Evolutionary conservation across 1,140 invertebrate species (phyloP).

Genomic region (Chrysoperla carnea): DNA sequence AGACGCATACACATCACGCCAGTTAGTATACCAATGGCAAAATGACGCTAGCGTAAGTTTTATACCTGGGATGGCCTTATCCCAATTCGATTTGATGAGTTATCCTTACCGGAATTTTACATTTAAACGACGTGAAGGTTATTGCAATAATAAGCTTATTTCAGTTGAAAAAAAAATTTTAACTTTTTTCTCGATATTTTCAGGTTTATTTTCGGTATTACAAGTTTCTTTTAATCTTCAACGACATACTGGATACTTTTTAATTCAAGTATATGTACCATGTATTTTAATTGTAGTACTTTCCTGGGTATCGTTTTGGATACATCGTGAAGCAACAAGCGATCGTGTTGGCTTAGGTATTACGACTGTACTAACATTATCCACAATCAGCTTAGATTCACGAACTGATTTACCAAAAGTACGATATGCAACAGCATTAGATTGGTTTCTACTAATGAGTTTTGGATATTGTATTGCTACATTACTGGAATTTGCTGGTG

Average conservation of each 20-base stretch:
- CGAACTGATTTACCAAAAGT: slow-evolving; percentile 83
- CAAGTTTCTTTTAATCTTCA: slow-evolving; percentile 83
- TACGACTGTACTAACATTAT: slow-evolving; percentile 79
- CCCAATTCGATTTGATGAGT: slow-evolving; percentile 81
- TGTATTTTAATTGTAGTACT: slow-evolving; percentile 87
- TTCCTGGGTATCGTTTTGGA: slow-evolving; percentile 96
- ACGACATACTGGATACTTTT: slow-evolving; percentile 80
- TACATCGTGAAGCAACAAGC: slow-evolving; percentile 83
- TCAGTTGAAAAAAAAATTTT: too few species aligned
- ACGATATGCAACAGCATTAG: slow-evolving; percentile 76
- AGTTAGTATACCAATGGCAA: slow-evolving; percentile 84
- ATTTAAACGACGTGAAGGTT: slow-evolving; percentile 55
- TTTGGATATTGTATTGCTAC: slow-evolving; percentile 89
- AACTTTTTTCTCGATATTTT: too few species aligned
- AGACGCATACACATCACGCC: slow-evolving; percentile 83
- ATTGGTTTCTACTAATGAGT: slow-evolving; percentile 86
- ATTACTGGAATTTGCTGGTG: slow-evolving; percentile 79
- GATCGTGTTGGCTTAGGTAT: slow-evolving; percentile 57
- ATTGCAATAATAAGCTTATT: too few species aligned
- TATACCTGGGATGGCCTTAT: slow-evolving; percentile 74
- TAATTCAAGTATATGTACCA: slow-evolving; percentile 88
- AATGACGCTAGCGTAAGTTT: slow-evolving; percentile 65
- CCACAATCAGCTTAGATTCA: slow-evolving; percentile 81
- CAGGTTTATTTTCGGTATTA: slow-evolving; percentile 59
- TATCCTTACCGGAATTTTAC: slow-evolving; percentile 67